Percentiles rank a stretch among this genome's conserved stretches.
Evolutionary conservation across 2,888 invertebrate species (phyloP).

Genomic region (Galerucella nymphaeae): DNA sequence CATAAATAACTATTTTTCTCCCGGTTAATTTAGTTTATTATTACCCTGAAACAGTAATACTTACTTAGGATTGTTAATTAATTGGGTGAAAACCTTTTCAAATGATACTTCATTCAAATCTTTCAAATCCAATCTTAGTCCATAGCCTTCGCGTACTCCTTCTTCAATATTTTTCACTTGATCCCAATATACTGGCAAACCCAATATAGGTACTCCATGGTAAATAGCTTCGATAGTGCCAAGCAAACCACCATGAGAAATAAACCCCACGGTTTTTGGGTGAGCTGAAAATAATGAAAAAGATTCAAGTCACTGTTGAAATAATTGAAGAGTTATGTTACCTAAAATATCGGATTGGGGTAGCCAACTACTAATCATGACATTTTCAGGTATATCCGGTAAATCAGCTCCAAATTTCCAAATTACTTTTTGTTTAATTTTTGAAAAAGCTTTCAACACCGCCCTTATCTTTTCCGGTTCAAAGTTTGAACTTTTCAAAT

Average conservation of each 20-base stretch:
- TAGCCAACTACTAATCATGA: slow-evolving; percentile 60
- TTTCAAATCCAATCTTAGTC: slow-evolving; percentile 58
- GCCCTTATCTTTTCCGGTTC: slow-evolving; percentile 66
- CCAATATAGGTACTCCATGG: slow-evolving; percentile 65
- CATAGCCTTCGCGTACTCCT: slow-evolving; percentile 64
- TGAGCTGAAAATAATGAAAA: slow-evolving; percentile 55
- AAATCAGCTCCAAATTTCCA: slow-evolving; percentile 73
- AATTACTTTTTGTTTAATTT: slow-evolving; percentile 72
- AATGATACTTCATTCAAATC: slow-evolving; percentile 59
- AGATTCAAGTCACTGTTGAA: not conserved
- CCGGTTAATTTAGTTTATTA: too few relatives aligned
- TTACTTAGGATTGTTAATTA: slow-evolving; percentile 56
- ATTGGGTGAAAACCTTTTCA: slow-evolving; percentile 49
- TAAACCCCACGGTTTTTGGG: slow-evolving; percentile 63
- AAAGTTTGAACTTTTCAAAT: slow-evolving; percentile 69
- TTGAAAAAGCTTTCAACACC: slow-evolving; percentile 70
- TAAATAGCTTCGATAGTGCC: slow-evolving; percentile 65
- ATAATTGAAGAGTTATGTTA: slow-evolving; percentile 34
- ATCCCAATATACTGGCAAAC: slow-evolving; percentile 67
- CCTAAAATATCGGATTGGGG: slow-evolving; percentile 57
- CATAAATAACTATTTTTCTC: too few relatives aligned
- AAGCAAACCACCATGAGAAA: slow-evolving; percentile 66
- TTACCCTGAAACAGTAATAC: slow-evolving; percentile 6
- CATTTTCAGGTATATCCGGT: slow-evolving; percentile 59
- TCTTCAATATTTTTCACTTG: slow-evolving; percentile 66